These are phyloP conservation scores for Polypterus bichir DNA, from an alignment of 2,113 vertebrate species.

Conservation along the genomic window DNA sequence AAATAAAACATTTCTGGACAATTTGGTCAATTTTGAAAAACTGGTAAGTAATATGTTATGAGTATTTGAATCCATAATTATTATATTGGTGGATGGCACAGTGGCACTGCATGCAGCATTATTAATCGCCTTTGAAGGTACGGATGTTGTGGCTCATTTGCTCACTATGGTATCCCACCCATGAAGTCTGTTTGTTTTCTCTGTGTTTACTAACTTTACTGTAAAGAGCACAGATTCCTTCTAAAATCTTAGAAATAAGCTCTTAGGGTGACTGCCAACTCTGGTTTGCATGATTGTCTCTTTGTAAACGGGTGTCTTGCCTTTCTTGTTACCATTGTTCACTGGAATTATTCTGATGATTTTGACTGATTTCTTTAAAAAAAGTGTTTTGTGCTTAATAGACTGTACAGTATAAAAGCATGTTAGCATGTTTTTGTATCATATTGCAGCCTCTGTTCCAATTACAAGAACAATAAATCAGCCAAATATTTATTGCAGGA, in stretches of 20 bases:
- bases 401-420: conserved; percentile 31
- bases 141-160: too few species aligned
- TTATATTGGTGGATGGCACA: too few species aligned
- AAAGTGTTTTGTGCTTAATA: conserved; percentile 29
- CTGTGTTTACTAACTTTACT: neutral
- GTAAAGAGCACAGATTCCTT: neutral
- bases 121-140: too few species aligned
- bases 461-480: too few species aligned
- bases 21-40: conserved; percentile 95
- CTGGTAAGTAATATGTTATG: conserved; percentile 60
- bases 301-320: neutral
- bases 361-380: conserved; percentile 11
- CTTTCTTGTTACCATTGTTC: conserved; percentile 21
- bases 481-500: too few species aligned
- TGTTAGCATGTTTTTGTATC: conserved; percentile 33
- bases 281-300: conserved; percentile 17
- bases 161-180: too few species aligned
- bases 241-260: neutral
- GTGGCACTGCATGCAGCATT: too few species aligned
- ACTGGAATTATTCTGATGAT: conserved; percentile 13
- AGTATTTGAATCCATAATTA: too few species aligned
- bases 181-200: conserved; percentile 9
- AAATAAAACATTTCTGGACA: conserved; percentile 95
- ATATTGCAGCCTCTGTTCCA: too few species aligned
- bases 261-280: neutral